Conservation (phyloP, 2,888 invertebrate species). For the Allolobophora icterica region DNA sequence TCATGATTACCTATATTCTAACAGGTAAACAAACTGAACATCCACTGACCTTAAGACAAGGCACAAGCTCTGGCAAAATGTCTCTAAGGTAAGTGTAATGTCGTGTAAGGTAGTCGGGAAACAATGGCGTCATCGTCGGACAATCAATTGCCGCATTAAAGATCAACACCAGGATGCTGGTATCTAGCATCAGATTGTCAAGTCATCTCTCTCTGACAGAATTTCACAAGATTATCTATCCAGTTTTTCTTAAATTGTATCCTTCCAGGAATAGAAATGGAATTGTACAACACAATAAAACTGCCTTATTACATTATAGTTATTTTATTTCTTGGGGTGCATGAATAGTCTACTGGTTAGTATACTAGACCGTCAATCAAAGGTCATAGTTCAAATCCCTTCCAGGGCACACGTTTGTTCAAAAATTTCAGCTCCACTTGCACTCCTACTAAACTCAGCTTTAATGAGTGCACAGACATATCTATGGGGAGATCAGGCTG, state of each 20-base stretch:
- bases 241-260: not conserved
- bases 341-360: too few relatives aligned
- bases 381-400: too few relatives aligned
- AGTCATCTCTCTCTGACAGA: not conserved
- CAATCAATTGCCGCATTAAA: slow-evolving; percentile 91
- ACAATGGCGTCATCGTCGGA: slow-evolving; percentile 86
- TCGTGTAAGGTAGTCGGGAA: slow-evolving; percentile 88
- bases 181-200: slow-evolving; percentile 28
- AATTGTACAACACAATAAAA: too few relatives aligned
- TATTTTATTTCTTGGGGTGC: too few relatives aligned
- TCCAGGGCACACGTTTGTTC: too few relatives aligned
- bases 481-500: too few relatives aligned
- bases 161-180: slow-evolving; percentile 80
- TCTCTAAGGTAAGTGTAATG: slow-evolving; percentile 92
- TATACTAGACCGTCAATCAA: too few relatives aligned
- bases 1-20: not conserved
- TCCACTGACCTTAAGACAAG: slow-evolving; percentile 69
- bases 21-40: not conserved
- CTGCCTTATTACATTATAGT: too few relatives aligned
- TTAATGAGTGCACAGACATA: too few relatives aligned
- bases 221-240: not conserved
- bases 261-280: not conserved
- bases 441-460: too few relatives aligned
- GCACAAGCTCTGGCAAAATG: slow-evolving; percentile 89
- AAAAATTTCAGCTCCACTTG: too few relatives aligned